Base-by-base conservation (phyloP, 2,888 invertebrate species). In the Agrenia bidenticulata region DNA sequence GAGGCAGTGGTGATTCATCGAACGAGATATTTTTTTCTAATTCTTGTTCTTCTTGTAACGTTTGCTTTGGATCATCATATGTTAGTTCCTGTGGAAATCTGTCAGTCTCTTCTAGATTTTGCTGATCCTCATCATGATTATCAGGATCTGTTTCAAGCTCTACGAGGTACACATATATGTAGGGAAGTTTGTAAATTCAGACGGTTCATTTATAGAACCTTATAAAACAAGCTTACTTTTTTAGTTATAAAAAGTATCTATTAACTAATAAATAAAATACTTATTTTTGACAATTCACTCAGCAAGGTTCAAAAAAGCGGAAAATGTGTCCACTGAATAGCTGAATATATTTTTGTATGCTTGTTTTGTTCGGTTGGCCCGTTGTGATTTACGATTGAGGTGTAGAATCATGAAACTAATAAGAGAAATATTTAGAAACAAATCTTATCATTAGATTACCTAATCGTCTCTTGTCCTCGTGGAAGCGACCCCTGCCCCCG, bases 381-480 rank as follows among this genome's bases (percentile, higher is more conserved):
- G 11, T 32, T 32, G 5, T 32, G 32, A 11, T 32, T 32, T 32
- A 32, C 32, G 32, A 32, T 32, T 32, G 4, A 7, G 15, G 5
- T 51, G 27, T 24, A 19, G 5, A 26, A 54, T 54, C 17, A 39
- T 32, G 39, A 23, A 19, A 32, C 9, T 15, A 27, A 53, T 15
- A 23, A 24, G 24, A 37, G 17, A 63, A 45, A n/a, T 27, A 61
- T 7, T 32, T 32, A 32, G 32, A 7, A 11, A 32, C 32, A 58
- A 32, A 5, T 1, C 41, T 51, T 5, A 27, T 37, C n/a, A 15
- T 11, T 15, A 15, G 9, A 55, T 72, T 73, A 75, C 74, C 74
- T 54, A 73, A 45, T 63, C 69, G 67, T 57, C 70, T 67, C 23
- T 67, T 53, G 21, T 67, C 67, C 49, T 74, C 74, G 21, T 67